These are phyloP conservation scores for Dendrolimus punctatus DNA, from an alignment of 1,140 invertebrate species.

Conservation along the genomic window DNA sequence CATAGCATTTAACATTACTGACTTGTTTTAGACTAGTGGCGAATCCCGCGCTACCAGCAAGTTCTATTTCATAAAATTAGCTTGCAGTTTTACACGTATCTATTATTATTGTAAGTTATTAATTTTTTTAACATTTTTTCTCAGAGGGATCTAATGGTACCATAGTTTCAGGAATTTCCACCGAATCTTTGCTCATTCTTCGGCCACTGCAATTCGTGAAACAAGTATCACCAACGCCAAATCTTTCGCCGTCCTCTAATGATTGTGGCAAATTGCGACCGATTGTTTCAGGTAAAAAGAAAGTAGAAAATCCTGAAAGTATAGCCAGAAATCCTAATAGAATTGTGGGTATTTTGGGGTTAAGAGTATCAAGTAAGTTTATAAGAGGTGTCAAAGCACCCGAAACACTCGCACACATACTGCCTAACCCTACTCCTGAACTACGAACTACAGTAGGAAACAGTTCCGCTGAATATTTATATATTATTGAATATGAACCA, in stretches of 20 bases:
- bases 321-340: slow-evolving; percentile 84
- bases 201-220: slow-evolving; percentile 86
- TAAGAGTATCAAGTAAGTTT: slow-evolving; percentile 77
- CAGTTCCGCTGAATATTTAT: slow-evolving; percentile 91
- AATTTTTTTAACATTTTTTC: slow-evolving; percentile 35
- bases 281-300: slow-evolving; percentile 88
- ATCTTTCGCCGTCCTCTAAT: slow-evolving; percentile 87
- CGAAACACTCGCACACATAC: slow-evolving; percentile 90
- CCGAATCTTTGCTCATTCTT: slow-evolving; percentile 80
- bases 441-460: slow-evolving; percentile 90
- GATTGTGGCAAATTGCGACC: slow-evolving; percentile 87
- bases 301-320: slow-evolving; percentile 80
- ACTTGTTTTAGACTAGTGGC: background rate
- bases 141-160: slow-evolving; percentile 47
- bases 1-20: too few relatives aligned
- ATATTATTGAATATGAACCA: slow-evolving; percentile 88
- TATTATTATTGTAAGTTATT: slow-evolving; percentile 2
- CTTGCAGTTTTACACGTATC: background rate
- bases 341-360: slow-evolving; percentile 80
- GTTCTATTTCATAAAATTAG: too few relatives aligned
- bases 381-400: slow-evolving; percentile 88
- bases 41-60: background rate
- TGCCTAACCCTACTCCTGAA: slow-evolving; percentile 88
- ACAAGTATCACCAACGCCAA: slow-evolving; percentile 84
- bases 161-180: slow-evolving; percentile 57